Evolutionary conservation across 2,888 invertebrate genomes (phyloP).

Genomic region (Archips xylosteana): DNA sequence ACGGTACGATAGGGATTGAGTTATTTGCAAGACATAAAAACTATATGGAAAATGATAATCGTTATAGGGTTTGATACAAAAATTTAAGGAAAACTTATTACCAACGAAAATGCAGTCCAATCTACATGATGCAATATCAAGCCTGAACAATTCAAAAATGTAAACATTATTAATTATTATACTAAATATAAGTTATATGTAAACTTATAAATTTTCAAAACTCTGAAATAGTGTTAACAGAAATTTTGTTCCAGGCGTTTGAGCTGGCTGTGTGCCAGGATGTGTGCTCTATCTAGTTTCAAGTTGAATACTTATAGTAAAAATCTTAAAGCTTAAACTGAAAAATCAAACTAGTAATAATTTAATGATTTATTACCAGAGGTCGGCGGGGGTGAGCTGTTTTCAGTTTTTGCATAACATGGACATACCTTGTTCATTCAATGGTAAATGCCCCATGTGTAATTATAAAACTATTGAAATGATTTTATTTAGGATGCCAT

Average conservation of each 20-base stretch:
- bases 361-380: neutral
- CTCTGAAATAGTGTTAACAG: conserved; percentile 1
- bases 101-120: neutral
- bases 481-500: no score
- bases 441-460: no score
- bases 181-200: neutral
- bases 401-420: no score
- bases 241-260: neutral
- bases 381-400: no score
- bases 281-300: conserved; percentile 50
- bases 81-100: no score
- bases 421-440: no score
- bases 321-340: neutral
- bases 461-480: no score
- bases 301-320: conserved; percentile 39
- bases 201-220: neutral
- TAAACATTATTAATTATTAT: neutral
- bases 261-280: conserved; percentile 62
- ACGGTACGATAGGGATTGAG: neutral
- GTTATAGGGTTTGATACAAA: no score
- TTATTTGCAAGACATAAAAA: neutral
- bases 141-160: neutral
- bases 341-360: neutral
- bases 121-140: neutral
- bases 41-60: no score